Evolutionary conservation across 1,140 invertebrate genomes (phyloP).

Genomic region (Cyclina sinensis): DNA sequence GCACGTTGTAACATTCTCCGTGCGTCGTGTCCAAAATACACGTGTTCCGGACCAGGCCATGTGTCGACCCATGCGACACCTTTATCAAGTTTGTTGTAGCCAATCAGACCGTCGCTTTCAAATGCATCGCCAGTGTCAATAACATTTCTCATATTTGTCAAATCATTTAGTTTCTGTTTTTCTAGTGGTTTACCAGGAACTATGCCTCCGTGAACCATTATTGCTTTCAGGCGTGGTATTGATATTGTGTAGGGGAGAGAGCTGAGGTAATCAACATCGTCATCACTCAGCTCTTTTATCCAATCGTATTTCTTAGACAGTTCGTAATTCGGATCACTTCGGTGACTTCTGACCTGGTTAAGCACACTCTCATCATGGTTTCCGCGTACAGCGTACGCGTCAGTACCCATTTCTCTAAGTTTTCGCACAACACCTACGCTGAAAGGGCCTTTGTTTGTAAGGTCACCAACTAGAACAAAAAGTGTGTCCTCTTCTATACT

Average conservation of each 20-base stretch:
- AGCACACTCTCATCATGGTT: conserved; percentile 83
- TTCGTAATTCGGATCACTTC: conserved; percentile 64
- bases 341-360: conserved; percentile 53
- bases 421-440: conserved; percentile 80
- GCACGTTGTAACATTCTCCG: conserved; percentile 79
- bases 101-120: conserved; percentile 58
- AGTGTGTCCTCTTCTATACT: conserved; percentile 65
- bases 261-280: conserved; percentile 81
- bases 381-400: conserved; percentile 76
- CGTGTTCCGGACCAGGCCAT: conserved; percentile 86
- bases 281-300: conserved; percentile 77
- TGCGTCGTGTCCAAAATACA: conserved; percentile 87
- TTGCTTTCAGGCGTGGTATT: conserved; percentile 80
- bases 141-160: conserved; percentile 86
- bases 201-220: conserved; percentile 87
- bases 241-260: conserved; percentile 85
- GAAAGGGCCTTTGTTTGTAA: conserved; percentile 85
- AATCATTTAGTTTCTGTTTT: conserved; percentile 75
- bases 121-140: conserved; percentile 64
- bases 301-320: conserved; percentile 79
- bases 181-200: conserved; percentile 81
- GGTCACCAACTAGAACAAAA: conserved; percentile 85
- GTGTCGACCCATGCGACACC: conserved; percentile 84
- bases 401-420: conserved; percentile 57
- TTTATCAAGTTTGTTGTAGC: conserved; percentile 68